phyloP scores from a whole-genome alignment of 2,888 invertebrate genomes.

The Nemapogon koenigi region DNA sequence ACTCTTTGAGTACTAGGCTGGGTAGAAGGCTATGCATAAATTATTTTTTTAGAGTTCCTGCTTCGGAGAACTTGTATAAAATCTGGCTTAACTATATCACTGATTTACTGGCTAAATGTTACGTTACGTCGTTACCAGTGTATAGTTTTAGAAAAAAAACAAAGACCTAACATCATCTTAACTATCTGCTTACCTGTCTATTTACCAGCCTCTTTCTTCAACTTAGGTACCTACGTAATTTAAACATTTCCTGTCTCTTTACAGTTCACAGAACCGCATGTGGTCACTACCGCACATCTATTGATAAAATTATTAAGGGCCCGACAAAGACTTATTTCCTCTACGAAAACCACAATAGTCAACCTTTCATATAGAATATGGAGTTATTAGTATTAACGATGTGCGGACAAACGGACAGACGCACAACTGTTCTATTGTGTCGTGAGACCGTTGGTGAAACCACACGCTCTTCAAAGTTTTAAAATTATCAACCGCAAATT shows the following conservation, averaged over 20 bases:
- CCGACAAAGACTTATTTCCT: constrained; percentile 33
- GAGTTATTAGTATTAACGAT: constrained; percentile 56
- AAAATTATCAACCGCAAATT: constrained; percentile 4
- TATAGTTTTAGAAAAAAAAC: no score
- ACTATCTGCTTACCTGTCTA: no score
- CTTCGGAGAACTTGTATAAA: no score
- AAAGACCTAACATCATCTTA: no score
- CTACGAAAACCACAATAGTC: constrained; percentile 39
- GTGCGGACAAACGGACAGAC: constrained; percentile 27
- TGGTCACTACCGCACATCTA: constrained; percentile 44
- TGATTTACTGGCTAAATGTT: no score
- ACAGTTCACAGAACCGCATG: constrained; percentile 19
- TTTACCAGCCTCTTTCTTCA: no score
- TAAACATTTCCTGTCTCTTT: neutral
- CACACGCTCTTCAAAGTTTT: constrained; percentile 2
- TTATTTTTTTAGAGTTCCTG: no score
- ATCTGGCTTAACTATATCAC: no score
- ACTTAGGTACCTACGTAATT: no score
- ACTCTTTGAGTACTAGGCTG: no score
- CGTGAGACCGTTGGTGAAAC: constrained; percentile 6
- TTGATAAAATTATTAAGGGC: constrained; percentile 52
- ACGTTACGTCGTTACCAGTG: no score
- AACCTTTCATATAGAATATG: constrained; percentile 32
- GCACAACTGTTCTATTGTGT: constrained; percentile 1
- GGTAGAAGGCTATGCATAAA: no score